These are phyloP conservation scores for Artibeus jamaicensis DNA, from an alignment of 2,797 vertebrate species.

Conservation along the genomic window DNA sequence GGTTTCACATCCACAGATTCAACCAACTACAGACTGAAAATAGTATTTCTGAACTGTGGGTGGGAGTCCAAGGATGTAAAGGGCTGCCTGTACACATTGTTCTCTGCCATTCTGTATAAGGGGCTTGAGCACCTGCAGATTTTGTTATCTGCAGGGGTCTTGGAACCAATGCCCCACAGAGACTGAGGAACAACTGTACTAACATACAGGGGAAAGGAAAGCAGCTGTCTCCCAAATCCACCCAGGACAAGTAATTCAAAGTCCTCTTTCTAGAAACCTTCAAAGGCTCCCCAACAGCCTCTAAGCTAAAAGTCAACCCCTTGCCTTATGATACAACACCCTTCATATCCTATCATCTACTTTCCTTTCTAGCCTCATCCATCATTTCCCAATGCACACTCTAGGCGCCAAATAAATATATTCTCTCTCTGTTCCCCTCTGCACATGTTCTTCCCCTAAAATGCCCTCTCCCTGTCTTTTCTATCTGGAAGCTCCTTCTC, in stretches of 20 bases:
- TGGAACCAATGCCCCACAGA: not conserved
- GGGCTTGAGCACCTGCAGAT: not conserved
- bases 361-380: not conserved
- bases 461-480: not conserved
- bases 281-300: not conserved
- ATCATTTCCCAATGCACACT: not conserved
- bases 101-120: not conserved
- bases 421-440: not conserved
- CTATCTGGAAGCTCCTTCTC: not conserved
- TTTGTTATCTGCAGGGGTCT: not conserved
- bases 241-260: conserved; percentile 15
- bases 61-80: not conserved
- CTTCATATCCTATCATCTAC: not conserved
- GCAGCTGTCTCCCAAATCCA: not conserved
- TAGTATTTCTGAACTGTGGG: not conserved
- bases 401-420: not conserved
- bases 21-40: not conserved
- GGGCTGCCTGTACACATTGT: not conserved
- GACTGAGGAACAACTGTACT: not conserved
- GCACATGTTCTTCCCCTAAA: not conserved
- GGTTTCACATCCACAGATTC: not conserved
- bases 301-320: not conserved
- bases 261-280: conserved; percentile 27
- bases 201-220: not conserved
- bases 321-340: not conserved